Evolutionary conservation across 2,113 vertebrate species (phyloP).

Genomic region (Rhadina sibilatrix): DNA sequence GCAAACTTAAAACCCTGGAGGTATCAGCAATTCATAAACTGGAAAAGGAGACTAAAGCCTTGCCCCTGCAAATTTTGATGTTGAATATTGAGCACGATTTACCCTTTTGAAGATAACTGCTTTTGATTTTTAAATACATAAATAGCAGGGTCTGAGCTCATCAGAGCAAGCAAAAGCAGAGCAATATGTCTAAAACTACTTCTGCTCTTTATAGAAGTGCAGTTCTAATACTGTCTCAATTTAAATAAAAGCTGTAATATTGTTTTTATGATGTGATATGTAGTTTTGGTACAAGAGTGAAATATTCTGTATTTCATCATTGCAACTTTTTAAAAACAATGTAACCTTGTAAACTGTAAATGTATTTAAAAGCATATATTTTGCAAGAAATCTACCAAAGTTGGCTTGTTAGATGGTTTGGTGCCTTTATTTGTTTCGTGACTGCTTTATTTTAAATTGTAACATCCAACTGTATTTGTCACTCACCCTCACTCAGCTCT

Average conservation of each 20-base stretch:
- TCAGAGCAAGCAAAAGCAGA: not conserved
- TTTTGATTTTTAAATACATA: not conserved
- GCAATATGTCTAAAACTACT: not conserved
- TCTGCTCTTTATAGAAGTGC: not conserved
- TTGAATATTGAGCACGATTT: not conserved
- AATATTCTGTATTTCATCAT: constrained; percentile 36
- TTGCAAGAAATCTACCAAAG: constrained; percentile 52
- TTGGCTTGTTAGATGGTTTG: not conserved
- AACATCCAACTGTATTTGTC: not conserved
- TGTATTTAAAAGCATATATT: constrained; percentile 59
- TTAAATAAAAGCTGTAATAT: constrained; percentile 7
- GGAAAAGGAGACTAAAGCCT: not conserved
- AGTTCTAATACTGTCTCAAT: not conserved
- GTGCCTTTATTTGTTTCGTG: constrained; percentile 1
- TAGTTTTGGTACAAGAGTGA: constrained; percentile 55
- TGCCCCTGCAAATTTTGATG: not conserved
- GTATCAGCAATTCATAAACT: not conserved
- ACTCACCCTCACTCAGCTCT: not conserved
- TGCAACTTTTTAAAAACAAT: not conserved
- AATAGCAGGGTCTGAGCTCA: not conserved
- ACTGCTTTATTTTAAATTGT: not conserved
- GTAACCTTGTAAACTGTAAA: constrained; percentile 18
- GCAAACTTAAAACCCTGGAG: not conserved
- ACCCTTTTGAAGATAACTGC: not conserved
- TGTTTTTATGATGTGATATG: not conserved